phyloP scores from a whole-genome alignment of 2,113 vertebrate species.

The Hylia prasina region DNA sequence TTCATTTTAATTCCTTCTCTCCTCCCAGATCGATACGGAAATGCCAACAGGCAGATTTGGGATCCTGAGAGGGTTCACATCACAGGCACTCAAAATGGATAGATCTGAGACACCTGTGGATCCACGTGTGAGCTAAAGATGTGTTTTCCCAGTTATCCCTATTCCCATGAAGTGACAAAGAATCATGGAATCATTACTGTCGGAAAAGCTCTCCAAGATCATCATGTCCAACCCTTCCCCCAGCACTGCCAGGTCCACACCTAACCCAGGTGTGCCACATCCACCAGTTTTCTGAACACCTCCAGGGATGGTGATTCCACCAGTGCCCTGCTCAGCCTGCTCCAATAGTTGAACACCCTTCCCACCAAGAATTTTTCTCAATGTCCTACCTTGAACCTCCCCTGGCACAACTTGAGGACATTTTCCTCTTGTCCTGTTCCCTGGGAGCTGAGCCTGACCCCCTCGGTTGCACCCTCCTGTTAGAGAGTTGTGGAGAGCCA shows the following conservation, averaged over 20 bases:
- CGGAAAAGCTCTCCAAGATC: not conserved
- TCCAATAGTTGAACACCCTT: not conserved
- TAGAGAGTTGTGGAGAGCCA: not conserved
- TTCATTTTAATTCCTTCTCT: not conserved
- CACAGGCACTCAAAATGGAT: not conserved
- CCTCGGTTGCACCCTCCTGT: accelerated
- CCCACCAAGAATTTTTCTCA: not conserved
- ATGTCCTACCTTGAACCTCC: not conserved
- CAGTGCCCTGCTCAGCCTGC: not conserved
- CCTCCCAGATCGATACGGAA: accelerated
- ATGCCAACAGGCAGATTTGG: not conserved
- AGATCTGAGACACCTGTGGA: not conserved
- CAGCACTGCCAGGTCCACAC: not conserved
- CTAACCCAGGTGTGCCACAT: not conserved
- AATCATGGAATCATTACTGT: not conserved
- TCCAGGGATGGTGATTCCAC: not conserved
- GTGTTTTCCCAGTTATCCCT: not conserved
- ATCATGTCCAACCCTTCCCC: not conserved
- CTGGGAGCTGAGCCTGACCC: accelerated
- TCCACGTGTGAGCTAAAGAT: not conserved
- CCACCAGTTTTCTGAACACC: accelerated
- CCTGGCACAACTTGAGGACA: accelerated
- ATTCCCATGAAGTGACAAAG: accelerated
- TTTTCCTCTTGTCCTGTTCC: not conserved
- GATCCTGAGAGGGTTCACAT: not conserved